Base-by-base conservation (phyloP, 2,113 vertebrate genomes). In the Mus musculus region DNA sequence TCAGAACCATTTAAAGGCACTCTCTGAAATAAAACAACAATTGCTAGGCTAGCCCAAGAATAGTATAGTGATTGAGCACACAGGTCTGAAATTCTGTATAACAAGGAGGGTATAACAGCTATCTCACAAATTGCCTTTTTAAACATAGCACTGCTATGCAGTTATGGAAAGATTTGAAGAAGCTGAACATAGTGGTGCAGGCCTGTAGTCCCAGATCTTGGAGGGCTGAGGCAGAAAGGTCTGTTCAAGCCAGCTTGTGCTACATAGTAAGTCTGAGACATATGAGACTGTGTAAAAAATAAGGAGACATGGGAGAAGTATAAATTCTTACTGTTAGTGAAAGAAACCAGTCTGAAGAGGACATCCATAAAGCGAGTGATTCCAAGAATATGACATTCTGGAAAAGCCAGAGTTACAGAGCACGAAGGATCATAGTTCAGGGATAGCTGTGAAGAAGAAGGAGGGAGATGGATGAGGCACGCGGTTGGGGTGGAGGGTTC, bases 291-390 rank as follows among this genome's bases (percentile, higher is more conserved):
- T 42, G 59, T 63, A 46, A 65, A 65, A 85, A 85, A 67, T 67
- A 28, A 89, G 93, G 88, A 90, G 56, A 76, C 49, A 33, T 2
- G n/a, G n/a, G 71, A 12, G 42, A 86, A 65, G 72, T 3, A 28
- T 71, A 56, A 81, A 86, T 67, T 26, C 42, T 52, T 80, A 46
- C 49, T 78, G 49, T 54, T 42, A 17, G 36, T 36, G 65, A 52
- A 93, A 91, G 72, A 95, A 81, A 30, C 10, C 76, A 65, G 14
- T 63, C 33, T 91, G 69, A 82, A 96, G 88, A 86, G 65, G 26
- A 26, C 7, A 28, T 13, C 0, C 5, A 8, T 6, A 2, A 6
- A 19, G 24, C 36, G 3, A 46, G 22, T 67, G n/a, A 65, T 85
- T 90, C 14, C 52, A 63, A 61, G 14, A 80, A 24, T 22, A 56